Percentiles rank a stretch among this genome's conserved stretches.
Evolutionary conservation across 2,797 vertebrate species (phyloP).

Genomic region (Picus viridis): DNA sequence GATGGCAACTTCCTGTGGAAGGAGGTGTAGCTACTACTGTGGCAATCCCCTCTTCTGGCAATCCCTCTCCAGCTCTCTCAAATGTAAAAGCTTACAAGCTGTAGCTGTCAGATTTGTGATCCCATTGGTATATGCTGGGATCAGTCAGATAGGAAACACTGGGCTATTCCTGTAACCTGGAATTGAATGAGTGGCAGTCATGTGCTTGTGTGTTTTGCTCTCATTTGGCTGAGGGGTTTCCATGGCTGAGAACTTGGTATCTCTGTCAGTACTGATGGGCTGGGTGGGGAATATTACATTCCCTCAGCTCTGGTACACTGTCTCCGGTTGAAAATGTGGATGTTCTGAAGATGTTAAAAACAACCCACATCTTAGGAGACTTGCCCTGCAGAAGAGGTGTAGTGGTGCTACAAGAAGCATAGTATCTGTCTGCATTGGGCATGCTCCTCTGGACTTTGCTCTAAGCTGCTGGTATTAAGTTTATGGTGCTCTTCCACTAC

Average conservation of each 20-base stretch:
- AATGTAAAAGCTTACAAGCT: not conserved
- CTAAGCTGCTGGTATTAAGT: not conserved
- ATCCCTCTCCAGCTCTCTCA: not conserved
- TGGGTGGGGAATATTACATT: not conserved
- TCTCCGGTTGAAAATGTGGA: not conserved
- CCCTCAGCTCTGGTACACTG: not conserved
- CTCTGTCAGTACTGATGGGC: not conserved
- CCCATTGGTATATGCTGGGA: not conserved
- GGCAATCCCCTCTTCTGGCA: not conserved
- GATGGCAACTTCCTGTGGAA: not conserved
- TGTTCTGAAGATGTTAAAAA: not conserved
- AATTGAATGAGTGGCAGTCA: not conserved
- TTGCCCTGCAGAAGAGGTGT: not conserved
- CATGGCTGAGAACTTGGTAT: rapidly evolving
- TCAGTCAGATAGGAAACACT: not conserved
- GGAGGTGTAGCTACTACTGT: not conserved
- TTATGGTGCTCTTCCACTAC: rapidly evolving
- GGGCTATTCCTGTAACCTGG: not conserved
- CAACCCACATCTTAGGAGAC: not conserved
- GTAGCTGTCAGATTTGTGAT: not conserved
- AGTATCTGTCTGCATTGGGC: not conserved
- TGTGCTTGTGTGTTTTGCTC: not conserved
- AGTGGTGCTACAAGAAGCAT: not conserved
- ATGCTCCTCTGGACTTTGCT: not conserved
- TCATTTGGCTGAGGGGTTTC: not conserved